Evolutionary conservation across 2,113 vertebrate species (phyloP).

Genomic region (Excalfactoria chinensis): DNA sequence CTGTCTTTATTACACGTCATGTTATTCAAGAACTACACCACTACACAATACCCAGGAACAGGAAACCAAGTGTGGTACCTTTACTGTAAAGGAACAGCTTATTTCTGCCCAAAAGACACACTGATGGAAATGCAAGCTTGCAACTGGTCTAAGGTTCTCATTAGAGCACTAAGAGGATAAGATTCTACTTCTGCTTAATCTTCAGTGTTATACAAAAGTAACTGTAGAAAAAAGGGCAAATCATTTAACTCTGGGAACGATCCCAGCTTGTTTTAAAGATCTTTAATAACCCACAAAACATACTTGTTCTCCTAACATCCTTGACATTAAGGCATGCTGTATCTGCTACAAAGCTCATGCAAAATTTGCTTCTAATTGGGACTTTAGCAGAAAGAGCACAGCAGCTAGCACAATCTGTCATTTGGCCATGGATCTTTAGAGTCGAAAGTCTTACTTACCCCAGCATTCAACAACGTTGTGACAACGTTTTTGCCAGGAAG

Average conservation of each 20-base stretch:
- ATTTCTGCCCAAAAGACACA: neutral
- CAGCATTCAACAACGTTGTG: constrained; percentile 94
- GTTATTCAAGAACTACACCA: neutral
- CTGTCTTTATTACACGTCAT: neutral
- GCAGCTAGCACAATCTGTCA: neutral
- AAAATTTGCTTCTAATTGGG: neutral
- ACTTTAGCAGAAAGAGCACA: neutral
- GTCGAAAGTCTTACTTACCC: constrained; percentile 82
- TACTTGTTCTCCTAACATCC: neutral
- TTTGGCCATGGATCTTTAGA: neutral
- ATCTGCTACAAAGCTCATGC: constrained; percentile 7
- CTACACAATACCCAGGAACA: neutral
- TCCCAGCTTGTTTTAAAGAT: neutral
- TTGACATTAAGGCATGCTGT: neutral
- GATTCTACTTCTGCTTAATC: neutral
- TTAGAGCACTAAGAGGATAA: neutral
- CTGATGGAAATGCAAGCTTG: rapidly evolving
- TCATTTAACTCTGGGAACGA: neutral
- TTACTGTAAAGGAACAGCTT: neutral
- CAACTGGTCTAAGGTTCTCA: neutral
- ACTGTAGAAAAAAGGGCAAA: neutral
- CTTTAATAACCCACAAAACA: neutral
- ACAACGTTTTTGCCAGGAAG: constrained; percentile 97
- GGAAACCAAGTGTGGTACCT: neutral
- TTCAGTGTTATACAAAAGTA: neutral